These are phyloP conservation scores for Mus musculus DNA, from an alignment of 2,113 vertebrate species.

Conservation along the genomic window GRCm39 chr5:98452001-98452500, in stretches of 20 bases:
- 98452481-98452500: background rate
- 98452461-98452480: background rate
- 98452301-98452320: background rate
- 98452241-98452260: background rate
- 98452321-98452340: background rate
- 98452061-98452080: background rate
- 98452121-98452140: background rate
- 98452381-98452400: too few relatives aligned
- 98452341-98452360: background rate
- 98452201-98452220: background rate
- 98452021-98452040: background rate
- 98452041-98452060: background rate
- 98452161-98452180: conserved; percentile 2
- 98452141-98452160: background rate
- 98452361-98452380: background rate
- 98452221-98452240: too few relatives aligned
- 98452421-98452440: background rate
- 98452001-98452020: background rate
- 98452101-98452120: background rate
- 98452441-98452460: background rate
- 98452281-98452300: background rate
- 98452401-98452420: background rate
- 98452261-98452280: background rate
- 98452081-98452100: background rate
- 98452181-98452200: background rate